Evolutionary conservation across 2,797 vertebrate genomes (phyloP).

Genomic region (Peromyscus eremicus): DNA sequence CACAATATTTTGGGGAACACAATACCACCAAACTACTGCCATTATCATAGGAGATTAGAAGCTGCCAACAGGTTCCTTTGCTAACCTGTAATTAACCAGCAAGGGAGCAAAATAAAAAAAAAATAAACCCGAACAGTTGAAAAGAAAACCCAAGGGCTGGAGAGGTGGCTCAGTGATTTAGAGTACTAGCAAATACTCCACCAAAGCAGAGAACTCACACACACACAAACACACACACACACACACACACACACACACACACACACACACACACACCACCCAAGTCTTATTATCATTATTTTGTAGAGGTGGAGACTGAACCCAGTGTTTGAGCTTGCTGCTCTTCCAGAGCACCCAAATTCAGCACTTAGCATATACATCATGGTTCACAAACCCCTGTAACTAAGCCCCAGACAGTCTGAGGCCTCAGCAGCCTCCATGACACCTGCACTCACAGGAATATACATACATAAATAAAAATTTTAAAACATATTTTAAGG

Average conservation of each 20-base stretch:
- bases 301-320: background rate
- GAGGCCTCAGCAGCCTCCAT: background rate
- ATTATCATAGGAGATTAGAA: background rate
- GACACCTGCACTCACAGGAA: no score
- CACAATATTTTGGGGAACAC: no score
- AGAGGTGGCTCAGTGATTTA: background rate
- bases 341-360: background rate
- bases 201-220: background rate
- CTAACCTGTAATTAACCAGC: background rate
- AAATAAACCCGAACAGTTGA: background rate
- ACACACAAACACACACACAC: no score
- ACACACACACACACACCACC: background rate
- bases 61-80: background rate
- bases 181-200: background rate
- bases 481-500: background rate
- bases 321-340: background rate
- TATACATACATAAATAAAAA: background rate
- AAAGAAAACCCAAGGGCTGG: background rate
- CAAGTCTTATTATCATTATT: background rate
- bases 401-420: background rate
- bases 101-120: background rate
- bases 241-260: background rate
- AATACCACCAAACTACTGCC: no score
- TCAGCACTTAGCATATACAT: background rate
- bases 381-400: background rate